Percentiles rank a stretch among this genome's conserved stretches.
phyloP scores from a whole-genome alignment of 1,140 invertebrate species.

The Helicoverpa zea region DNA sequence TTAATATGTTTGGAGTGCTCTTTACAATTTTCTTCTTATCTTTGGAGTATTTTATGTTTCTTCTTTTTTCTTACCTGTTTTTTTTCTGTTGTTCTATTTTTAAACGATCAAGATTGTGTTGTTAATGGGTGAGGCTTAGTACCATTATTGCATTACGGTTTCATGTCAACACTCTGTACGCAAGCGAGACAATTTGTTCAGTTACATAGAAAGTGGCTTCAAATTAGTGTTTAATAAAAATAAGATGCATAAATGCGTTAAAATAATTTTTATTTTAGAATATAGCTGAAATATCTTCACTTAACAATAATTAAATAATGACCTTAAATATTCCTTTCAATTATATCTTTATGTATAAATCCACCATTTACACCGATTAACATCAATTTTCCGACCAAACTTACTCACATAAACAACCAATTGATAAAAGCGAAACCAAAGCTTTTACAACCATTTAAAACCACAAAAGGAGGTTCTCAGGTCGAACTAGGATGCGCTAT shows the following conservation, averaged over 20 bases:
- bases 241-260: too few species aligned
- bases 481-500: constrained; percentile 65
- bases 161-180: too few species aligned
- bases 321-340: too few species aligned
- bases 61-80: background rate
- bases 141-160: background rate
- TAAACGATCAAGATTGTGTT: background rate
- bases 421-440: constrained; percentile 18
- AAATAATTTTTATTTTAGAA: too few species aligned
- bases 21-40: constrained; percentile 51
- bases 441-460: constrained; percentile 28
- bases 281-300: too few species aligned
- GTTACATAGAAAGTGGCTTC: too few species aligned
- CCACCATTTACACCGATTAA: too few species aligned
- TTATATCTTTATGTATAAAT: too few species aligned
- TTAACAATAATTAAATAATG: too few species aligned
- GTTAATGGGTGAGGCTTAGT: background rate
- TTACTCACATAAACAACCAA: background rate
- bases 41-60: constrained; percentile 32
- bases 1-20: constrained; percentile 55
- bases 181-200: too few species aligned
- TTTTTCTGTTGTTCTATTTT: background rate
- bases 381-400: too few species aligned
- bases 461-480: constrained; percentile 58
- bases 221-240: too few species aligned